Evolutionary conservation across 2,113 vertebrate genomes (phyloP), one percentile per base, ranked within the genome.

Genomic region (Lagopus muta): DNA sequence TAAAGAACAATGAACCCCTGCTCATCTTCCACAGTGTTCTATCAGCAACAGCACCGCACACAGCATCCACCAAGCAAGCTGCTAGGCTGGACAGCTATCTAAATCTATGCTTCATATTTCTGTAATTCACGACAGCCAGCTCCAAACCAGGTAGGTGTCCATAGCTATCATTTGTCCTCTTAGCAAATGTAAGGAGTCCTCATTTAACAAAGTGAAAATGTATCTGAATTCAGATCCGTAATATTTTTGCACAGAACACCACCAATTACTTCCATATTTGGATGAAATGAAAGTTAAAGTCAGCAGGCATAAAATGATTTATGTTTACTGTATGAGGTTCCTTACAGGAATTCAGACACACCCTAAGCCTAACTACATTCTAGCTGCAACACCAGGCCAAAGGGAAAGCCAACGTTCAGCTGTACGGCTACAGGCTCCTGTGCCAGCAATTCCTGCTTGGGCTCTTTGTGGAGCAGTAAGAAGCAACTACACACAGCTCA

Each of bases 161-260:
- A 28, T 1, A 18, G 43, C 6, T 58, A 64, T n/a, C 30, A 45
- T 45, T 27, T 36, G 30, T 67, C 20, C 11, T 15, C 6, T 9
- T 25, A 10, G 24, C 10, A 40, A 45, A 69, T 65, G 21, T 52
- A 27, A 4, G 3, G 61, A 36, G 43, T 22, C 11, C 30, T 65
- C 57, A 7, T 34, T 21, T 50, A 34, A 3, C 7, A 22, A 48
- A 48, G 55, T 9, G 47, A 18, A 61, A 43, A 24, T 11, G 22
- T 10, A 20, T 3, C 19, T 0, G 0, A 40, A 28, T 12, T 22
- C 20, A 15, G 30, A n/a, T 42, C 0, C 0, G 13, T 27, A 3
- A 62, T 42, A 24, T 3, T 25, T 11, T 58, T 45, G 40, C 40
- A 61, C 32, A 27, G 28, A 80, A 10, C n/a, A 40, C 6, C 32